Percentiles rank a stretch among this genome's conserved stretches.
Conservation (phyloP, 2,888 invertebrate species). For the Mythimna ferrago region DNA sequence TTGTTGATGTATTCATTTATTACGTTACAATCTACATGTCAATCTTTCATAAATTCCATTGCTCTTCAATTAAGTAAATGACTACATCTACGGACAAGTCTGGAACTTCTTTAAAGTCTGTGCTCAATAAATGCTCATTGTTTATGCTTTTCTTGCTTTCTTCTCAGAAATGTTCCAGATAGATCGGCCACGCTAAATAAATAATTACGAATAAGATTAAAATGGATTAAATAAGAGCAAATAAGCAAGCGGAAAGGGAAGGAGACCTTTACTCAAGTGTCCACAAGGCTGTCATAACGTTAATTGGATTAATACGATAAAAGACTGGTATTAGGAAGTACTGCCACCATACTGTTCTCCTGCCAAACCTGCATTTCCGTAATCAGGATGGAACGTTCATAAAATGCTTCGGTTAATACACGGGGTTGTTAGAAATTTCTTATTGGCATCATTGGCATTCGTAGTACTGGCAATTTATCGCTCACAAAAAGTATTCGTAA, state of each 20-base stretch:
- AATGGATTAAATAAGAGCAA: neutral
- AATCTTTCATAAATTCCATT: neutral
- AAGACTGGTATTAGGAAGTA: slow-evolving; percentile 2
- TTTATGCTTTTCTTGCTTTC: neutral
- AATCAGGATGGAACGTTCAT: neutral
- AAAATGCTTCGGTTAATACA: neutral
- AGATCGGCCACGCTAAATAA: too few relatives aligned
- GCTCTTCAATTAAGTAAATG: neutral
- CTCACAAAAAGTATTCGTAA: too few relatives aligned
- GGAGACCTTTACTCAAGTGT: neutral
- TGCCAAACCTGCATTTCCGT: too few relatives aligned
- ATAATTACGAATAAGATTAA: neutral
- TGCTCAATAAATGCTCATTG: neutral
- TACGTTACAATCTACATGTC: neutral
- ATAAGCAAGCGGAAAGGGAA: neutral
- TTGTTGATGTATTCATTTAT: slow-evolving; percentile 29
- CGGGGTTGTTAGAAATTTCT: too few relatives aligned
- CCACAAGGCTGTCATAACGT: neutral
- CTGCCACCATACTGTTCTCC: neutral
- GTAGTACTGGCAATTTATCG: too few relatives aligned
- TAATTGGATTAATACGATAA: neutral
- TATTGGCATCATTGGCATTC: too few relatives aligned
- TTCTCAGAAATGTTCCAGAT: too few relatives aligned
- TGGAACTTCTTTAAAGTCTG: neutral
- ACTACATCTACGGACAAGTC: neutral